A percentile compares a stretch with the other conserved stretches of the same genome.
phyloP scores from a whole-genome alignment of 64 coral and sea anemone genomes.

The Anthopleura sola region DNA sequence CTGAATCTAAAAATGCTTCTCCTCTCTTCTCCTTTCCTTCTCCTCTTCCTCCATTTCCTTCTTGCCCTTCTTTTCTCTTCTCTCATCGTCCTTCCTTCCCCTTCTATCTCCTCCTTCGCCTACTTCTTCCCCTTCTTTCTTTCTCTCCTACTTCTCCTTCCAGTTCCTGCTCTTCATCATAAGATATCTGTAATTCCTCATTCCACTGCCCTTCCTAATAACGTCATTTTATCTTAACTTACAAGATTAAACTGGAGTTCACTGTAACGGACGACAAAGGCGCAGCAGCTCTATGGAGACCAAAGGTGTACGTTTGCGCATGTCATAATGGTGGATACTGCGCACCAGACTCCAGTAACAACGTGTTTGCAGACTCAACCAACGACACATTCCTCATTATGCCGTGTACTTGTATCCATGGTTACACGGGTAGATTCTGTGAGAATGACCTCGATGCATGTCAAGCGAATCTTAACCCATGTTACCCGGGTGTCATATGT shows the following conservation, averaged over 20 bases:
- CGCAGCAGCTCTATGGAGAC: neutral
- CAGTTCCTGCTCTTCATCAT: too few species aligned
- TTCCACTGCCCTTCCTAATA: too few species aligned
- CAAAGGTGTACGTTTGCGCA: constrained; percentile 25
- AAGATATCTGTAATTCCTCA: too few species aligned
- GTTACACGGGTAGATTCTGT: constrained; percentile 27
- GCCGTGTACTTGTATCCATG: constrained; percentile 6
- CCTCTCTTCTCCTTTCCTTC: too few species aligned
- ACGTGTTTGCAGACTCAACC: neutral
- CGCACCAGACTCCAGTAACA: neutral
- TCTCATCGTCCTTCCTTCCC: too few species aligned
- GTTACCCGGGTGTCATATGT: constrained; percentile 34
- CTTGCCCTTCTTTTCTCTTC: too few species aligned
- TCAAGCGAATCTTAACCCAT: constrained; percentile 25
- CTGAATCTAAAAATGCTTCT: too few species aligned
- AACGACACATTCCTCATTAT: constrained; percentile 19
- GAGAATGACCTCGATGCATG: constrained; percentile 34
- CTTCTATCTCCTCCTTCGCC: too few species aligned
- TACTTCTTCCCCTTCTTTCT: too few species aligned
- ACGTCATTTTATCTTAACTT: neutral
- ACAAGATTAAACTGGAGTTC: constrained; percentile 5
- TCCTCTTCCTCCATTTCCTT: too few species aligned
- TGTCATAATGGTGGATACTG: constrained; percentile 35
- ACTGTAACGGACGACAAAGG: neutral
- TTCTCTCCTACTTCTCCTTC: too few species aligned